Percentiles rank a stretch among this genome's conserved stretches.
These are phyloP conservation scores for Oriolus oriolus DNA, from an alignment of 2,113 vertebrate genomes.

Conservation along the genomic window DNA sequence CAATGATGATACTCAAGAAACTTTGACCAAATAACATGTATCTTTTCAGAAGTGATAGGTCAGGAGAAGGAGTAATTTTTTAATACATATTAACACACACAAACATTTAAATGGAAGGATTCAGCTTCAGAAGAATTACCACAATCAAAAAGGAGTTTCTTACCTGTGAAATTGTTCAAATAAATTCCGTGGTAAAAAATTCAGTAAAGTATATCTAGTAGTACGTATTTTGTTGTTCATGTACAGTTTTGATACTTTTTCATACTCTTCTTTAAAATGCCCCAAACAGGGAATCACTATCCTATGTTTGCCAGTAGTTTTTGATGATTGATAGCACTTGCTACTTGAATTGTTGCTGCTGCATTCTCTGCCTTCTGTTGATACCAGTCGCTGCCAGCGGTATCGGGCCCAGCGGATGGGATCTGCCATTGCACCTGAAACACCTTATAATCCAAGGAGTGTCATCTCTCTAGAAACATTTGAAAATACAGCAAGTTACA, in stretches of 20 bases:
- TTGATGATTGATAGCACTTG: conserved; percentile 23
- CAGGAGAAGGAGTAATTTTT: background rate
- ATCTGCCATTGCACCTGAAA: conserved; percentile 64
- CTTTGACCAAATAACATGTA: background rate
- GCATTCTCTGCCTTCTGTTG: conserved; percentile 11
- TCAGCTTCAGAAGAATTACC: background rate
- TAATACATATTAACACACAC: background rate
- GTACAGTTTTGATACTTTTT: conserved; percentile 76
- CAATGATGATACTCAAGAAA: background rate
- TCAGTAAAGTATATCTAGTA: conserved; percentile 89
- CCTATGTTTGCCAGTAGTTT: conserved; percentile 71
- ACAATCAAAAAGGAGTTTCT: background rate
- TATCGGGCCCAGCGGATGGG: conserved; percentile 75
- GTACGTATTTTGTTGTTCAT: conserved; percentile 88
- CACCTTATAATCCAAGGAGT: background rate
- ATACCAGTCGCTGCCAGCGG: conserved; percentile 69
- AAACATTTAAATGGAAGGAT: background rate
- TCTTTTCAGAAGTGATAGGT: background rate
- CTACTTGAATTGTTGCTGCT: conserved; percentile 14
- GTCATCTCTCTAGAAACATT: background rate
- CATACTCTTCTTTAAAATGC: conserved; percentile 79
- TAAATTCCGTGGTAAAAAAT: conserved; percentile 93
- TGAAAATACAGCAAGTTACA: background rate
- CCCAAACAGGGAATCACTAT: conserved; percentile 78
- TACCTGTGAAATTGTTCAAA: conserved; percentile 98